Conservation (phyloP, 2,113 vertebrate genomes). For the Narcine bancroftii region DNA sequence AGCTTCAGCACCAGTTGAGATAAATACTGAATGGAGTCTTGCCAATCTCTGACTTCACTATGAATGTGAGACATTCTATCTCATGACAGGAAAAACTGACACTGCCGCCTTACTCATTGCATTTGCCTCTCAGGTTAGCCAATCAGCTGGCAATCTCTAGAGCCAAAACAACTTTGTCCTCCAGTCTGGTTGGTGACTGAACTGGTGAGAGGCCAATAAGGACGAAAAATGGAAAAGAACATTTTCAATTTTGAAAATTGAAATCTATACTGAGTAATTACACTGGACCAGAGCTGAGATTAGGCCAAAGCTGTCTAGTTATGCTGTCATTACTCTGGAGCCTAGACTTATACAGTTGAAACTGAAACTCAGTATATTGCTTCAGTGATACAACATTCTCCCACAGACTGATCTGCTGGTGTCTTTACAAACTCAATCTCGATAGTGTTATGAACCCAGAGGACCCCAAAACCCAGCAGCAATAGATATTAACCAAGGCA, state of each 20-base stretch:
- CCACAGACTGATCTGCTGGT: too few species aligned
- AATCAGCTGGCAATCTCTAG: background rate
- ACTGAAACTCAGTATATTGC: too few species aligned
- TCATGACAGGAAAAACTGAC: constrained; percentile 18
- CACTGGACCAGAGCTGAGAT: background rate
- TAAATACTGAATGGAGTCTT: background rate
- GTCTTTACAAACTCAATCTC: too few species aligned
- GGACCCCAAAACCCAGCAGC: too few species aligned
- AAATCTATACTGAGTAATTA: background rate
- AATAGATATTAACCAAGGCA: too few species aligned
- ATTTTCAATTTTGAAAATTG: background rate
- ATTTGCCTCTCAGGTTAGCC: background rate
- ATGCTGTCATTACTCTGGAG: too few species aligned
- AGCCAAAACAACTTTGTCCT: background rate
- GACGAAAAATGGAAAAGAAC: background rate
- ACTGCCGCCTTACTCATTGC: background rate
- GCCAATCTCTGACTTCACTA: background rate
- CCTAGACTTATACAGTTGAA: too few species aligned
- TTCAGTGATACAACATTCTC: too few species aligned
- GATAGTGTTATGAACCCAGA: too few species aligned
- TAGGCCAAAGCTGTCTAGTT: too few species aligned
- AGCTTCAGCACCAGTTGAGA: background rate
- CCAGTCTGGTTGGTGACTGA: background rate
- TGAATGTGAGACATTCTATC: constrained; percentile 13
- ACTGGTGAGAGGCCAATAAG: background rate